Evolutionary conservation across 2,888 invertebrate genomes (phyloP).

Genomic region (Digitonthophagus gazella): DNA sequence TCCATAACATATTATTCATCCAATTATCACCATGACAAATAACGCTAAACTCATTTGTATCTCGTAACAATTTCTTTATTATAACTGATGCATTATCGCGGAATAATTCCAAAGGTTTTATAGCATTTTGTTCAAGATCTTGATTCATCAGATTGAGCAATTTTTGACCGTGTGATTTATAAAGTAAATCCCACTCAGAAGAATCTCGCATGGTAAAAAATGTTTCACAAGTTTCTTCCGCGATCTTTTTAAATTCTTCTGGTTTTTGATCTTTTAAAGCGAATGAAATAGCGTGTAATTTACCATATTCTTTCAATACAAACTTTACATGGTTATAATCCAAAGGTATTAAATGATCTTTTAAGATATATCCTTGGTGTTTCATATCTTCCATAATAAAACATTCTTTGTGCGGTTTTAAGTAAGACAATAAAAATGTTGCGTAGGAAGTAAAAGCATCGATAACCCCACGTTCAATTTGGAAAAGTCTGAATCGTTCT

Average conservation of each 20-base stretch:
- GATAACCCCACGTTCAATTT: slow-evolving; percentile 30
- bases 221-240: slow-evolving; percentile 26
- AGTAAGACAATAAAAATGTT: slow-evolving; percentile 25
- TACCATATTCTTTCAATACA: slow-evolving; percentile 38
- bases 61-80: slow-evolving; percentile 1
- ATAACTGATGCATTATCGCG: slow-evolving; percentile 2
- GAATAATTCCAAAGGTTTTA: slow-evolving; percentile 23
- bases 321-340: slow-evolving; percentile 38
- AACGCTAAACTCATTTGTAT: slow-evolving; percentile 31
- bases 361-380: slow-evolving; percentile 34
- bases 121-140: slow-evolving; percentile 9
- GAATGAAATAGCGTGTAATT: slow-evolving; percentile 40
- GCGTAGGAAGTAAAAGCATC: slow-evolving; percentile 25
- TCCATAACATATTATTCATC: slow-evolving; percentile 39
- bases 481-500: slow-evolving; percentile 33
- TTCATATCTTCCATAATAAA: slow-evolving; percentile 39
- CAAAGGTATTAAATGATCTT: slow-evolving; percentile 31
- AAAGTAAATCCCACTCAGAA: no score
- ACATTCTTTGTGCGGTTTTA: slow-evolving; percentile 31
- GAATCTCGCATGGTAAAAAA: slow-evolving; percentile 25
- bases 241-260: slow-evolving; percentile 32
- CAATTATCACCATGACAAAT: slow-evolving; percentile 40
- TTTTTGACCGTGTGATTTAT: not conserved
- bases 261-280: slow-evolving; percentile 36
- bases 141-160: slow-evolving; percentile 15